These are phyloP conservation scores for Pogonus chalceus DNA, from an alignment of 1,140 invertebrate species.

Conservation along the genomic window DNA sequence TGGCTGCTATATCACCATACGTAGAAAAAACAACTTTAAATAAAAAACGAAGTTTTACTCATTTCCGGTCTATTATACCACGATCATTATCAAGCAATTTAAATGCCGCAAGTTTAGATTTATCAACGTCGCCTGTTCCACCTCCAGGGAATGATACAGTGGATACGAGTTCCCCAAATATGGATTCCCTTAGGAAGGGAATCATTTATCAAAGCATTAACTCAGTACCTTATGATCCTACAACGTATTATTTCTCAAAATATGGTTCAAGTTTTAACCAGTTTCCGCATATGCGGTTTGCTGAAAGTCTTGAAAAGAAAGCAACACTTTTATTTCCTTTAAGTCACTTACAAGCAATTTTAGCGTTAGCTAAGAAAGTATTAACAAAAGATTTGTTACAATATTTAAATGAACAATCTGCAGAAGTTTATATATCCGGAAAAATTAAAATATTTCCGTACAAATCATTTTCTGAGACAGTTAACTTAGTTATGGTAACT, in stretches of 20 bases:
- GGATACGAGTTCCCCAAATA: constrained; percentile 21
- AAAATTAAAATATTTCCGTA: constrained; percentile 71
- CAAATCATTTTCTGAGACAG: constrained; percentile 86
- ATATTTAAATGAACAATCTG: constrained; percentile 72
- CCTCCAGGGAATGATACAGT: constrained; percentile 25
- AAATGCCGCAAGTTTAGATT: constrained; percentile 39
- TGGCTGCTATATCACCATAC: constrained; percentile 34
- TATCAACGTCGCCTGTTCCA: constrained; percentile 27
- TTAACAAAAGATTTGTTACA: constrained; percentile 74
- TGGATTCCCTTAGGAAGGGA: constrained; percentile 21
- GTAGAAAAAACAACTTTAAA: constrained; percentile 32
- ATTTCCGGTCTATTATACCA: constrained; percentile 78
- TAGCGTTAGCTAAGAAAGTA: constrained; percentile 76
- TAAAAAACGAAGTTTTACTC: constrained; percentile 52
- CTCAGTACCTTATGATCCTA: constrained; percentile 64
- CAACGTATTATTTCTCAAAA: constrained; percentile 80
- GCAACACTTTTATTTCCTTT: constrained; percentile 55
- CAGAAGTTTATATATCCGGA: constrained; percentile 51
- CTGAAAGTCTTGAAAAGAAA: constrained; percentile 48
- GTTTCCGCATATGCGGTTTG: constrained; percentile 66
- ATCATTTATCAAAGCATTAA: constrained; percentile 52
- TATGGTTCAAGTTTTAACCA: constrained; percentile 89
- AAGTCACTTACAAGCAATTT: constrained; percentile 64
- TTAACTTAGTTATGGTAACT: constrained; percentile 89
- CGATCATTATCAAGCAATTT: constrained; percentile 81